phyloP scores from a whole-genome alignment of 2,113 vertebrate species.

The Myxocyprinus asiaticus region DNA sequence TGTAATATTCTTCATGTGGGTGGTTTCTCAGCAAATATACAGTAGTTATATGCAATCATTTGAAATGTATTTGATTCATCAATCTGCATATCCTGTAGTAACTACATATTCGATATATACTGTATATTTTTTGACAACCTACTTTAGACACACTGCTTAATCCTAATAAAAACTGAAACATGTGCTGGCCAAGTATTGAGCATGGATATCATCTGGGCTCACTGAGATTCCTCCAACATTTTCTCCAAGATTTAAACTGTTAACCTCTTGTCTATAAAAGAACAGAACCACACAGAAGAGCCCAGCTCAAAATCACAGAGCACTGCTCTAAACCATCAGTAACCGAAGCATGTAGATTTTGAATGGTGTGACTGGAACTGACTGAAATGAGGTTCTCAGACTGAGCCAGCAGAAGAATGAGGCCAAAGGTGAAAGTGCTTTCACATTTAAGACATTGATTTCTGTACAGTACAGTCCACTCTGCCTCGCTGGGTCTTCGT shows the following conservation, averaged over 20 bases:
- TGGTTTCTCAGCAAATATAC: too few species aligned
- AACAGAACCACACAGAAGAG: background rate
- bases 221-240: background rate
- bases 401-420: conserved; percentile 12
- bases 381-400: background rate
- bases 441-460: background rate
- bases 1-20: too few species aligned
- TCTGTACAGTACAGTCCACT: conserved; percentile 31
- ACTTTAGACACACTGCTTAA: background rate
- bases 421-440: conserved; percentile 18
- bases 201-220: background rate
- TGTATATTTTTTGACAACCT: background rate
- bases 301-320: too few species aligned
- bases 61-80: too few species aligned
- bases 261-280: background rate
- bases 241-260: background rate
- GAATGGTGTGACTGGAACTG: background rate
- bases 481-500: conserved; percentile 11
- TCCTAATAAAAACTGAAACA: background rate
- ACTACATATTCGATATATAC: too few species aligned
- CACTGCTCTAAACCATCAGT: background rate
- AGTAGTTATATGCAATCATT: too few species aligned
- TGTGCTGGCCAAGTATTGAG: background rate
- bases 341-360: background rate
- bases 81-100: too few species aligned